A percentile compares a stretch with the other conserved stretches of the same genome.
phyloP scores from a whole-genome alignment of 2,797 vertebrate species.

The Mareca penelope region DNA sequence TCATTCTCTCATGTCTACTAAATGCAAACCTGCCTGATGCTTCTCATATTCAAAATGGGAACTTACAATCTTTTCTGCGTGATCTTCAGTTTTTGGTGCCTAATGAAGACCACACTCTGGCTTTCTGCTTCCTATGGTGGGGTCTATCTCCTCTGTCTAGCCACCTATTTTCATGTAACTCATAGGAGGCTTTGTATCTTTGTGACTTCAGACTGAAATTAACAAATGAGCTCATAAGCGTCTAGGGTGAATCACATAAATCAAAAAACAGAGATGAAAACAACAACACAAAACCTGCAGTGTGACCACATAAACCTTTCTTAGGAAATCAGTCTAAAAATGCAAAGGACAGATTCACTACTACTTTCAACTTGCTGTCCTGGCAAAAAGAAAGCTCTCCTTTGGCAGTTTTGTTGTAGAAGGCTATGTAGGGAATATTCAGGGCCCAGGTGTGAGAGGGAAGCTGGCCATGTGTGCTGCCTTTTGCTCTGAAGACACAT shows the following conservation, averaged over 20 bases:
- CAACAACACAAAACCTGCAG: background rate
- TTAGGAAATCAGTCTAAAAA: background rate
- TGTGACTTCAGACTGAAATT: background rate
- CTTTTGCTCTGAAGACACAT: background rate
- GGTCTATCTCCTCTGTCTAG: background rate
- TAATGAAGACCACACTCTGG: background rate
- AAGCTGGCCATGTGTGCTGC: background rate
- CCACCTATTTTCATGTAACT: background rate
- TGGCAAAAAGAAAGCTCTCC: background rate
- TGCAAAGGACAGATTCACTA: background rate
- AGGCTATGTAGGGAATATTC: background rate
- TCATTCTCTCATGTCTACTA: slow-evolving; percentile 1
- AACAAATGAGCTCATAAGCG: background rate
- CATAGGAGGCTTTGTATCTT: background rate
- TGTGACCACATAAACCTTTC: background rate
- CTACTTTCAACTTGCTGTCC: background rate
- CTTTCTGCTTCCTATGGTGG: background rate
- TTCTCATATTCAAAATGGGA: background rate
- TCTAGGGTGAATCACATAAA: background rate
- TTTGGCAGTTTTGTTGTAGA: background rate
- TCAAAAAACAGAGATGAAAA: background rate
- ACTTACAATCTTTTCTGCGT: background rate
- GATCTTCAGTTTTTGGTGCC: background rate
- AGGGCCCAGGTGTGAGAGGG: background rate
- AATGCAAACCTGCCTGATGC: background rate